phyloP scores from a whole-genome alignment of 2,797 vertebrate species.

The Clamator glandarius region DNA sequence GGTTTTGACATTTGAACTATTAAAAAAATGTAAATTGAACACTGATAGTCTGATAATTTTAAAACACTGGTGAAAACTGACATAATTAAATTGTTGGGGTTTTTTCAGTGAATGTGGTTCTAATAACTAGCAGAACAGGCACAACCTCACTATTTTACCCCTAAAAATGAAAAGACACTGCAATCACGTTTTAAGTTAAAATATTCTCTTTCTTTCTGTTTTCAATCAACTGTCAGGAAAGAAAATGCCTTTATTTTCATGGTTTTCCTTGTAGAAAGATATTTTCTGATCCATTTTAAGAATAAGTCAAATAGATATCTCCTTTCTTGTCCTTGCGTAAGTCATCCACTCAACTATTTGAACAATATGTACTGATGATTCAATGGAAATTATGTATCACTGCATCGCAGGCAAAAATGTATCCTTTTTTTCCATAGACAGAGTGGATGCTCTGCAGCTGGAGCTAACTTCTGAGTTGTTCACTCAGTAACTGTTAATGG shows the following conservation, averaged over 20 bases:
- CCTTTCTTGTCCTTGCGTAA: not conserved
- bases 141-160: not conserved
- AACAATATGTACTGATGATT: not conserved
- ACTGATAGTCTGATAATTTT: not conserved
- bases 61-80: not conserved
- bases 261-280: not conserved
- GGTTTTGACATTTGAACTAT: not conserved
- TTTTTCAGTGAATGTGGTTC: not conserved
- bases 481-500: not conserved
- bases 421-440: not conserved
- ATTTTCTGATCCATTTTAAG: not conserved
- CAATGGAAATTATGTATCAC: not conserved
- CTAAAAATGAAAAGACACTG: not conserved
- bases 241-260: not conserved
- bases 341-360: not conserved
- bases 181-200: not conserved
- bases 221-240: not conserved
- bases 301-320: not conserved
- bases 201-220: not conserved
- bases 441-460: not conserved
- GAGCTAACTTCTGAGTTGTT: not conserved
- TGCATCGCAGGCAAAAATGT: not conserved
- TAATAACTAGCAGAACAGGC: not conserved
- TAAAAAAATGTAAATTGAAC: not conserved
- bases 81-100: rapidly evolving